Conservation (phyloP, 2,113 vertebrate species). For the Tenrec ecaudatus region DNA sequence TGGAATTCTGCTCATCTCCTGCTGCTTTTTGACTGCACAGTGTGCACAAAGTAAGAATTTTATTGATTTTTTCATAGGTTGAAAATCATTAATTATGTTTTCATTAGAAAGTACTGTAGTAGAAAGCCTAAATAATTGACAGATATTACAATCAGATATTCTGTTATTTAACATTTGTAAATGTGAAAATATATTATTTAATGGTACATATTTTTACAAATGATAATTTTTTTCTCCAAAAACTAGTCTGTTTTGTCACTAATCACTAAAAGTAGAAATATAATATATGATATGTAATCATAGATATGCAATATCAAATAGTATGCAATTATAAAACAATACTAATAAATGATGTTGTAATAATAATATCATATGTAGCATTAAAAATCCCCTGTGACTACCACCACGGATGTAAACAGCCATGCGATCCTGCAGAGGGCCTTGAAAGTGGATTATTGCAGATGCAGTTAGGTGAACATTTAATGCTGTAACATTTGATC, state of each 20-base stretch:
- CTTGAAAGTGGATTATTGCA: too few relatives aligned
- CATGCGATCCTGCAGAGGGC: too few relatives aligned
- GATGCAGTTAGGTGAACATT: too few relatives aligned
- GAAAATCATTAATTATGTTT: constrained; percentile 22
- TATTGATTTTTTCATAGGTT: constrained; percentile 56
- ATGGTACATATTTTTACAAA: constrained; percentile 14
- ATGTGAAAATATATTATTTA: constrained; percentile 14
- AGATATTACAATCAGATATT: neutral
- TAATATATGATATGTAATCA: neutral
- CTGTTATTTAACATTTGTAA: constrained; percentile 35
- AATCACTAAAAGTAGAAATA: neutral
- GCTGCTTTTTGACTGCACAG: constrained; percentile 2
- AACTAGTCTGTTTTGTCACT: neutral
- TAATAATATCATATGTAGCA: neutral
- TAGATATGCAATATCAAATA: neutral
- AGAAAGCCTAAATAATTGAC: neutral
- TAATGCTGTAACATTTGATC: too few relatives aligned
- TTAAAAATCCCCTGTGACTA: neutral
- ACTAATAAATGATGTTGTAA: neutral
- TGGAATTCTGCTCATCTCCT: constrained; percentile 65
- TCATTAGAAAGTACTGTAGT: neutral
- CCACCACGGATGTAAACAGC: too few relatives aligned
- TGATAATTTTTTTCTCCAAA: constrained; percentile 21
- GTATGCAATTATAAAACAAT: neutral
- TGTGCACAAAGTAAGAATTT: constrained; percentile 72